Percentiles rank a stretch among this genome's conserved stretches.
phyloP scores from a whole-genome alignment of 2,113 vertebrate species.

The Dipodomys stephensi region DNA sequence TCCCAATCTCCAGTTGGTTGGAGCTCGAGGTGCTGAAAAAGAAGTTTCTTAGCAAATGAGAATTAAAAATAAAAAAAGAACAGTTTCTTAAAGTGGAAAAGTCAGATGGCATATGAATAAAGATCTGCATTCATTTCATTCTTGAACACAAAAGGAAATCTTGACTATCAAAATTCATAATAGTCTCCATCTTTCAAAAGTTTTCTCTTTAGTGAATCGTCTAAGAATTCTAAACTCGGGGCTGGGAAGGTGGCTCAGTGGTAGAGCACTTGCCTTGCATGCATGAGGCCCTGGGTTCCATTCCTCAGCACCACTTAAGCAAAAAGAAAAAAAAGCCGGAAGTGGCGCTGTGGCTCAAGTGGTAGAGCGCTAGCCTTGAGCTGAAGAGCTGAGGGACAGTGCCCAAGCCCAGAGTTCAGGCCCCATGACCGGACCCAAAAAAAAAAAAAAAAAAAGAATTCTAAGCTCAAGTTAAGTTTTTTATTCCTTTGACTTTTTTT shows the following conservation, averaged over 20 bases:
- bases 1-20: constrained; percentile 98
- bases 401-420: no score
- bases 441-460: neutral
- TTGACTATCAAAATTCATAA: constrained; percentile 30
- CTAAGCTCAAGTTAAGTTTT: constrained; percentile 26
- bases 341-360: no score
- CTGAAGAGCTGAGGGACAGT: no score
- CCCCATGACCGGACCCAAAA: no score
- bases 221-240: constrained; percentile 46
- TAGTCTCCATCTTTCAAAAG: constrained; percentile 18
- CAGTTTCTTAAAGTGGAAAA: constrained; percentile 51
- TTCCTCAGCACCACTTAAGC: no score
- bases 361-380: no score
- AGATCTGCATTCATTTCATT: constrained; percentile 1
- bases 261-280: no score
- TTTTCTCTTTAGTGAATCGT: constrained; percentile 4
- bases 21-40: constrained; percentile 95
- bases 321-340: no score
- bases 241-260: no score
- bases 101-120: neutral
- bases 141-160: constrained; percentile 22
- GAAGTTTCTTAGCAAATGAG: no score
- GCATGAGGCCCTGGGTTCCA: no score
- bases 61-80: constrained; percentile 1
- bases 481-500: neutral